Conservation (phyloP, 2,113 vertebrate species). For the Daboia siamensis region DNA sequence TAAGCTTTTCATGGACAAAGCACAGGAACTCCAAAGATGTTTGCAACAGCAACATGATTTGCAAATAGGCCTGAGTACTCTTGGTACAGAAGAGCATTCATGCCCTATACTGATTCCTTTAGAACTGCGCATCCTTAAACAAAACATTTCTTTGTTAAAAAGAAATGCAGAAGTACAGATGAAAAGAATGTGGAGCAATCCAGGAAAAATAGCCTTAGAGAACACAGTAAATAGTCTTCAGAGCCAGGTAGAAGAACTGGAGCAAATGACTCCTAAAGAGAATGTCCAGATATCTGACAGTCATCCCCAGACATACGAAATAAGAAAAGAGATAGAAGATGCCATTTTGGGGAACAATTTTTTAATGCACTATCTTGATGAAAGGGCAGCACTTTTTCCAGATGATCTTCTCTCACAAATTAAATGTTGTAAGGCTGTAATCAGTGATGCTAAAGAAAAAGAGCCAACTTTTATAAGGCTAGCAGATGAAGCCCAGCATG, state of each 20-base stretch:
- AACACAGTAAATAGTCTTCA: conserved; percentile 68
- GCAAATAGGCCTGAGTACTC: conserved; percentile 38
- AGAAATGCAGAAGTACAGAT: conserved; percentile 68
- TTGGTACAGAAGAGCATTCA: conserved; percentile 57
- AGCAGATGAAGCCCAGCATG: conserved; percentile 69
- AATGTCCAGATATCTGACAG: conserved; percentile 46
- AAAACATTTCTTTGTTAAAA: conserved; percentile 68
- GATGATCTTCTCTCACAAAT: conserved; percentile 80
- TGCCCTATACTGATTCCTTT: conserved; percentile 64
- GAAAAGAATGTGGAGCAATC: conserved; percentile 71
- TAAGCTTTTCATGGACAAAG: conserved; percentile 61
- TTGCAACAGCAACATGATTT: conserved; percentile 65
- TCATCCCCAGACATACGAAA: conserved; percentile 66
- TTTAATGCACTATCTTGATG: conserved; percentile 63
- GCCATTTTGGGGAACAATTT: conserved; percentile 78
- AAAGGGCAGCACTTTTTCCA: conserved; percentile 77
- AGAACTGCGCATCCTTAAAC: conserved; percentile 71
- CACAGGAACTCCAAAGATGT: conserved; percentile 63
- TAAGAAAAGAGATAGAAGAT: conserved; percentile 73
- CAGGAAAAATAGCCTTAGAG: conserved; percentile 72
- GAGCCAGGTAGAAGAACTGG: conserved; percentile 63
- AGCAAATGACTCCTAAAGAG: conserved; percentile 53
- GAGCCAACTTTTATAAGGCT: conserved; percentile 70
- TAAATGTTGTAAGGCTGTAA: conserved; percentile 73
- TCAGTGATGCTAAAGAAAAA: conserved; percentile 71